phyloP scores from a whole-genome alignment of 2,797 vertebrate genomes.

The Propithecus perrieri region DNA sequence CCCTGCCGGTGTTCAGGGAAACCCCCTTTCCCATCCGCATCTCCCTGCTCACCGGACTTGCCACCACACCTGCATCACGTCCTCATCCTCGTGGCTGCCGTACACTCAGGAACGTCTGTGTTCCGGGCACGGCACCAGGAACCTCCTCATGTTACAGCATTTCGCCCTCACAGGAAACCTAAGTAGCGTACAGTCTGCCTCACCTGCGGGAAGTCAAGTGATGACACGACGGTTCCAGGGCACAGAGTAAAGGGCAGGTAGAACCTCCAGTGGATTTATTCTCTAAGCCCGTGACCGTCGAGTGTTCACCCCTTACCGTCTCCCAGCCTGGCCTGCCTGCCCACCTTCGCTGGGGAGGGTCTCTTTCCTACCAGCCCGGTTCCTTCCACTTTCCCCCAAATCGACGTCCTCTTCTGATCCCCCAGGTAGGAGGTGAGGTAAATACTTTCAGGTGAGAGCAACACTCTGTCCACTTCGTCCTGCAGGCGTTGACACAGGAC shows the following conservation, averaged over 20 bases:
- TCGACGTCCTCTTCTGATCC: rapidly evolving
- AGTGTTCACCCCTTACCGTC: rapidly evolving
- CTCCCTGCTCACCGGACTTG: rapidly evolving
- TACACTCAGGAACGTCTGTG: rapidly evolving
- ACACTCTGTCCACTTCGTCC: neutral
- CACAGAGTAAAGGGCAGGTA: rapidly evolving
- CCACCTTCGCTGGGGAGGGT: neutral
- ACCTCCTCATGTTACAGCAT: rapidly evolving
- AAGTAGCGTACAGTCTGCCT: rapidly evolving
- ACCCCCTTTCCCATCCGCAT: rapidly evolving
- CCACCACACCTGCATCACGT: rapidly evolving
- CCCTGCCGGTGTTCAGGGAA: too few species aligned
- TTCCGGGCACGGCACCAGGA: too few species aligned
- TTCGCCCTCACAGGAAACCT: neutral
- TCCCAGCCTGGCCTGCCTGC: rapidly evolving
- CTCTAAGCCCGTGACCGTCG: neutral
- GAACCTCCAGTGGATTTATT: neutral
- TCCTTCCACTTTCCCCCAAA: neutral
- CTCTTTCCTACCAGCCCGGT: neutral
- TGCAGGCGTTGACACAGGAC: neutral
- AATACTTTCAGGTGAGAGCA: neutral
- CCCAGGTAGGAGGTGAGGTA: rapidly evolving
- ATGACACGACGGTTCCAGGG: rapidly evolving
- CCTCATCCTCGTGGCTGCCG: rapidly evolving
- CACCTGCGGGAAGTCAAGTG: neutral